A percentile compares a stretch with the other conserved stretches of the same genome.
Evolutionary conservation across 2,113 vertebrate genomes (phyloP).

Genomic region (Callionymus lyra): DNA sequence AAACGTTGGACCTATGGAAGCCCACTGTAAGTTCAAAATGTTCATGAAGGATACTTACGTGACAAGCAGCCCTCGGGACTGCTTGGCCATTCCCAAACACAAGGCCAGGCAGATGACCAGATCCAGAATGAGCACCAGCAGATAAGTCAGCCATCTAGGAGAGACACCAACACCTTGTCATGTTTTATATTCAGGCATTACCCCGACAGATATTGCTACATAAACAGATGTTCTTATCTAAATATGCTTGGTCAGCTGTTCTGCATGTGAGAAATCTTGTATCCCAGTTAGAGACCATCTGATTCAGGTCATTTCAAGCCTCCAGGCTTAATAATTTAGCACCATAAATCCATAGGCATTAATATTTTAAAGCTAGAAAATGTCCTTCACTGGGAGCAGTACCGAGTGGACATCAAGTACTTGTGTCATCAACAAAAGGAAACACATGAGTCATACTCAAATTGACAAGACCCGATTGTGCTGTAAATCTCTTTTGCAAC

Average conservation of each 20-base stretch:
- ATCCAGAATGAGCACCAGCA: conserved; percentile 85
- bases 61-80: conserved; percentile 77
- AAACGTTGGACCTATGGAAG: no score
- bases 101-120: conserved; percentile 81
- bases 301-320: conserved; percentile 47
- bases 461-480: neutral
- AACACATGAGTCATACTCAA: neutral
- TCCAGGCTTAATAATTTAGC: conserved; percentile 65
- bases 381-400: conserved; percentile 39
- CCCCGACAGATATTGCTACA: conserved; percentile 8
- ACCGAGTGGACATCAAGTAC: conserved; percentile 2
- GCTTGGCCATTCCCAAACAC: conserved; percentile 84
- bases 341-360: conserved; percentile 59
- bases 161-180: conserved; percentile 8
- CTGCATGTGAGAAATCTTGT: conserved; percentile 28
- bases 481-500: conserved; percentile 11
- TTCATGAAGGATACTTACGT: conserved; percentile 72
- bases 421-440: neutral
- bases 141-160: conserved; percentile 86
- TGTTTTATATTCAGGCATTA: neutral
- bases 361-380: conserved; percentile 58
- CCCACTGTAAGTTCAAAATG: no score
- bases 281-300: conserved; percentile 45
- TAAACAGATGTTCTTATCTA: conserved; percentile 18
- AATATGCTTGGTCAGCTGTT: conserved; percentile 17